Percentiles rank a stretch among this genome's conserved stretches.
Evolutionary conservation across 2,113 vertebrate species (phyloP).

Genomic region (Microcebus murinus): DNA sequence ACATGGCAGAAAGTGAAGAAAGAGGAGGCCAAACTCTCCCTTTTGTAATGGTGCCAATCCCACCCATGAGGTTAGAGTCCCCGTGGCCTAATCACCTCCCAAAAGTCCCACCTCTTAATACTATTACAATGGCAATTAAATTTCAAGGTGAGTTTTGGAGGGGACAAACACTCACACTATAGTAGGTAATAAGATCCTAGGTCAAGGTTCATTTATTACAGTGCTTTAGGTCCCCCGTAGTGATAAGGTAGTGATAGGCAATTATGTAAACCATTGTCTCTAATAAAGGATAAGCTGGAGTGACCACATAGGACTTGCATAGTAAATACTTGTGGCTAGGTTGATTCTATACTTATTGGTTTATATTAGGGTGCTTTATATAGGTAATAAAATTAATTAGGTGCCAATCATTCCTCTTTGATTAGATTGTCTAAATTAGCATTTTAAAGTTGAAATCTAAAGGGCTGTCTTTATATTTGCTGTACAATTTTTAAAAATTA

Average conservation of each 20-base stretch:
- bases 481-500: neutral
- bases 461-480: slow-evolving; percentile 26
- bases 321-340: neutral
- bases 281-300: neutral
- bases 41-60: neutral
- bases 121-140: neutral
- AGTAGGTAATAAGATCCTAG: neutral
- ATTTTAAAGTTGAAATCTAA: slow-evolving; percentile 46
- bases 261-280: neutral
- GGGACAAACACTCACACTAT: neutral
- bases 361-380: neutral
- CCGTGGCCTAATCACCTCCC: neutral
- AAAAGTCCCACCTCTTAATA: neutral
- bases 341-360: neutral
- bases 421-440: neutral
- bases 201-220: neutral
- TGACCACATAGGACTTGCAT: neutral
- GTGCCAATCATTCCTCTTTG: neutral
- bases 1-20: neutral
- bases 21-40: neutral
- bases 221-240: neutral
- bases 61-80: neutral
- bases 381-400: slow-evolving; percentile 25
- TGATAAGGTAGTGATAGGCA: neutral
- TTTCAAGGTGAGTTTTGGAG: neutral